A percentile compares a stretch with the other conserved stretches of the same genome.
These are phyloP conservation scores for Limosa lapponica DNA, from an alignment of 2,797 vertebrate genomes.

Conservation along the genomic window DNA sequence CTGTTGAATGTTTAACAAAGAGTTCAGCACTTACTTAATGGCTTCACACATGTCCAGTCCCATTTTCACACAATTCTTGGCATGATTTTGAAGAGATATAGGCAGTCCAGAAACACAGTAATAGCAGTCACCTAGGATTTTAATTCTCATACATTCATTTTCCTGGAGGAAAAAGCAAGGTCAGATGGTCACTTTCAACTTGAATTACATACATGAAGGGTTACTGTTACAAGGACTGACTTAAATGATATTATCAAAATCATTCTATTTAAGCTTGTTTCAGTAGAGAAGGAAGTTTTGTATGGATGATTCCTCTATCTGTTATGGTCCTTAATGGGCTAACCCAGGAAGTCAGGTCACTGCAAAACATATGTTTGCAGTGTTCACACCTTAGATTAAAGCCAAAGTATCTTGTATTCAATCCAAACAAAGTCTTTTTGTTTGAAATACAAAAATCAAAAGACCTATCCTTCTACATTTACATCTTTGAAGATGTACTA, in stretches of 20 bases:
- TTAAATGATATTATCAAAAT: background rate
- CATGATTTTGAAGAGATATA: conserved; percentile 94
- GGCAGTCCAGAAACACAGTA: conserved; percentile 98
- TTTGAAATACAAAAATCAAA: background rate
- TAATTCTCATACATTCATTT: conserved; percentile 98
- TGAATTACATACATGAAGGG: background rate
- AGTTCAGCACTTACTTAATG: conserved; percentile 89
- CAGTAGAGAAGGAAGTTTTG: background rate
- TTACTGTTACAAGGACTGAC: background rate
- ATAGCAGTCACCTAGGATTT: conserved; percentile 97
- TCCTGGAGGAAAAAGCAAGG: conserved; percentile 80
- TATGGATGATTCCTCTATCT: background rate
- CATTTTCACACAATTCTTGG: conserved; percentile 99
- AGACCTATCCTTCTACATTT: background rate
- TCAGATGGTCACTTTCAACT: background rate
- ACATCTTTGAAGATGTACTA: background rate
- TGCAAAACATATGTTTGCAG: background rate
- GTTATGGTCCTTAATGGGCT: background rate
- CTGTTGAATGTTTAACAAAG: background rate
- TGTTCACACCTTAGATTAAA: background rate
- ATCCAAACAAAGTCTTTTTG: background rate
- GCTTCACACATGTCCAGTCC: conserved; percentile 99
- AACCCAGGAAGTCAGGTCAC: background rate
- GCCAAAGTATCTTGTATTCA: background rate
- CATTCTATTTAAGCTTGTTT: background rate